phyloP scores from a whole-genome alignment of 2,888 invertebrate species.

The Callyntrura sp. region DNA sequence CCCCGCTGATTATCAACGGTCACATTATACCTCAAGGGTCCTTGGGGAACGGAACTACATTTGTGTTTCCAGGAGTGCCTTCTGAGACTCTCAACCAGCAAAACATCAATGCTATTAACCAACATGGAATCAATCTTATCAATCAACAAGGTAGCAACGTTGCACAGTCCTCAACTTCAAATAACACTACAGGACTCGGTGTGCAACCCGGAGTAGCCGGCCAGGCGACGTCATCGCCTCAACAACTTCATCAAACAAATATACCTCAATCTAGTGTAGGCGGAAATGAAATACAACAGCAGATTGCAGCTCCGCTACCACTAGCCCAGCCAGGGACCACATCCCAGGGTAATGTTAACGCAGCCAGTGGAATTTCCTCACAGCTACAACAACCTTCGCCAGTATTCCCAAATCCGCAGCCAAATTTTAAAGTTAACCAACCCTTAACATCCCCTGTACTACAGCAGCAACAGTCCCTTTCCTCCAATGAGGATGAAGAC shows the following conservation, averaged over 20 bases:
- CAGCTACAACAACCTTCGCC: neutral
- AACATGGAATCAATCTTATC: neutral
- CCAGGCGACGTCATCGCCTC: too few relatives aligned
- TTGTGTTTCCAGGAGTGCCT: neutral
- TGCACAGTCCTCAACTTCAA: too few relatives aligned
- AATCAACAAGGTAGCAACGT: neutral
- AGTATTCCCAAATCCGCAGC: neutral
- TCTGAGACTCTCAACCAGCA: too few relatives aligned
- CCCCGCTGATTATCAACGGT: conserved; percentile 27
- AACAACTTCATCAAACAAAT: too few relatives aligned
- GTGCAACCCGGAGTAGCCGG: too few relatives aligned
- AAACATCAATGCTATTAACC: too few relatives aligned
- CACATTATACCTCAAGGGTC: conserved; percentile 21
- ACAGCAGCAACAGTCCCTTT: too few relatives aligned
- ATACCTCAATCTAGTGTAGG: too few relatives aligned
- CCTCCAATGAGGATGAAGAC: conserved; percentile 42
- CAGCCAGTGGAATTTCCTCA: neutral
- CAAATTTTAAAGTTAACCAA: conserved; percentile 23
- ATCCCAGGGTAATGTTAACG: neutral
- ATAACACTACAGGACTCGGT: too few relatives aligned
- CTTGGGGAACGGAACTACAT: neutral
- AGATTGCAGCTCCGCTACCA: neutral
- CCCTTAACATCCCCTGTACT: too few relatives aligned
- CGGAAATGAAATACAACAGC: neutral
- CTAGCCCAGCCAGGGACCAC: neutral